Conservation (phyloP, 2,797 vertebrate species). For the Sciaenops ocellatus region DNA sequence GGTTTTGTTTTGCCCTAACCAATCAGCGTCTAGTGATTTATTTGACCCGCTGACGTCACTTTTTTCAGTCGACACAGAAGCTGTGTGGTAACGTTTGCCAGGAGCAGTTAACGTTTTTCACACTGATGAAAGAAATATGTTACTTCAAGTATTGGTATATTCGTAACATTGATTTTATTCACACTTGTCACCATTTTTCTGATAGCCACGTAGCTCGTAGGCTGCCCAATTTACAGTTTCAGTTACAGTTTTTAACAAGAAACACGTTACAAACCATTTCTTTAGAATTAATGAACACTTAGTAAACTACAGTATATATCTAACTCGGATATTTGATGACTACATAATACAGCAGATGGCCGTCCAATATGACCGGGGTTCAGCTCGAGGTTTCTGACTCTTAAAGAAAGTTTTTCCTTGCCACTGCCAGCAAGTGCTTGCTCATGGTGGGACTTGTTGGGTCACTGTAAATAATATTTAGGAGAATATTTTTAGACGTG, state of each 20-base stretch:
- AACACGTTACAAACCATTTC: not conserved
- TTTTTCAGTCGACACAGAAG: constrained; percentile 14
- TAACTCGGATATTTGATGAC: not conserved
- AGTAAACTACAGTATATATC: not conserved
- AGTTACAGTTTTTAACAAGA: not conserved
- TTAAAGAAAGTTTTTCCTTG: too few species aligned
- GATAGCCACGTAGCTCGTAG: not conserved
- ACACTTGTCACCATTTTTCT: not conserved
- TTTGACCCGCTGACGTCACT: not conserved
- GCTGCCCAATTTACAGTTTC: not conserved
- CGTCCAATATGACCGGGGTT: too few species aligned
- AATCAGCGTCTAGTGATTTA: too few species aligned
- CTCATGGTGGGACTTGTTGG: too few species aligned
- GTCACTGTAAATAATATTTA: too few species aligned
- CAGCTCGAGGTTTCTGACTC: too few species aligned
- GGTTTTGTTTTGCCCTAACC: not conserved
- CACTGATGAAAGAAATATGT: constrained; percentile 12
- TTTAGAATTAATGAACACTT: not conserved
- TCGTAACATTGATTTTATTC: not conserved
- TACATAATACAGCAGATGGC: not conserved
- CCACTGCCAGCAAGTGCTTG: too few species aligned
- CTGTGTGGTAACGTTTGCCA: not conserved
- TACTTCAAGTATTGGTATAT: not conserved
- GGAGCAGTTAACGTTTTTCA: not conserved
- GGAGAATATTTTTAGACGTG: too few species aligned